Conservation (phyloP, 2,888 invertebrate species). For the Agrilus biguttatus region DNA sequence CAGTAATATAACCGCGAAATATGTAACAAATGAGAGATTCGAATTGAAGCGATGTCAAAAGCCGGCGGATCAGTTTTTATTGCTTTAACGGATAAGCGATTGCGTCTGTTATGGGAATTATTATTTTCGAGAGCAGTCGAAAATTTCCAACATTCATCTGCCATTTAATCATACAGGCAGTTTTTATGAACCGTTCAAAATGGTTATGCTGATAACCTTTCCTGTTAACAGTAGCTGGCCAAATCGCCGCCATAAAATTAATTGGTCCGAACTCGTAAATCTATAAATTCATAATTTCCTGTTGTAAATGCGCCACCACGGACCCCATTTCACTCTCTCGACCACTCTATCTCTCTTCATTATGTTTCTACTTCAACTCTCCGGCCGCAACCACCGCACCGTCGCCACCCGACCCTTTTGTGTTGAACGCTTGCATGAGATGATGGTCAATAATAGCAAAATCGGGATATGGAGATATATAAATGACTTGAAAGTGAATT, state of each 20-base stretch:
- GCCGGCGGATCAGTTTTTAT: too few species aligned
- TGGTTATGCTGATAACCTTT: conserved; percentile 18
- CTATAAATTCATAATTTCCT: conserved; percentile 26
- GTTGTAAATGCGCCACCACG: conserved; percentile 14
- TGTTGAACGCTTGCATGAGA: conserved; percentile 14
- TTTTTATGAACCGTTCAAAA: conserved; percentile 23
- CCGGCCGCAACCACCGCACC: too few species aligned
- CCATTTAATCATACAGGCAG: conserved; percentile 10
- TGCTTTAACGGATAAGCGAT: too few species aligned
- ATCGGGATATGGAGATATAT: conserved; percentile 11
- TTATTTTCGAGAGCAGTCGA: too few species aligned
- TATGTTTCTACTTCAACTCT: too few species aligned
- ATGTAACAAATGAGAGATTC: too few species aligned
- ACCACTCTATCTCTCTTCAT: too few species aligned
- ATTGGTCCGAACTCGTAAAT: conserved; percentile 27
- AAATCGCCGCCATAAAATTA: conserved; percentile 25
- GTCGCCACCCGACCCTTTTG: conserved; percentile 12
- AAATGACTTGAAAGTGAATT: conserved; percentile 17
- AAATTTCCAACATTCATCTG: too few species aligned
- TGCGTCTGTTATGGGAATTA: too few species aligned
- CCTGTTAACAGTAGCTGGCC: conserved; percentile 13
- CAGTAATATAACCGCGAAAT: too few species aligned
- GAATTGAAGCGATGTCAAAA: too few species aligned
- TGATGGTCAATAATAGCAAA: conserved; percentile 11
- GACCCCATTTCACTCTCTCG: too few species aligned